Conservation (phyloP, 2,113 vertebrate species). For the Danionella cerebrum region DNA sequence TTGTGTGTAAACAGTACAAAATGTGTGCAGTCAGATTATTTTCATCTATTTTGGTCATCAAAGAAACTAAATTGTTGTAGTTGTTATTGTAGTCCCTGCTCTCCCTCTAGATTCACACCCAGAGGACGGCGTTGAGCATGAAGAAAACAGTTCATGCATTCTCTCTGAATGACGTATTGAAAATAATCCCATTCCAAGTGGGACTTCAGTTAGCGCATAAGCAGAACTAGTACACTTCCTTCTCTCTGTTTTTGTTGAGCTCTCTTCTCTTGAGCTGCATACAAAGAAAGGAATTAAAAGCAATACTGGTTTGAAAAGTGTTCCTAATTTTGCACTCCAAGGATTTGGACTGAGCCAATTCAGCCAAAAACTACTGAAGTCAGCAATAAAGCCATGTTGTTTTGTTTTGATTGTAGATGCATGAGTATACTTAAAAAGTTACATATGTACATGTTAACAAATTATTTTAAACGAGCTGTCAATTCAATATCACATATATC, state of each 20-base stretch:
- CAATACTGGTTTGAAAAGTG: neutral
- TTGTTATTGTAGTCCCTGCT: slow-evolving; percentile 38
- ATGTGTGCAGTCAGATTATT: slow-evolving; percentile 44
- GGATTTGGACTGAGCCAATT: slow-evolving; percentile 17
- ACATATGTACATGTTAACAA: too few relatives aligned
- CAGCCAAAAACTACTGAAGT: slow-evolving; percentile 25
- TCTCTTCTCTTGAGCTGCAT: slow-evolving; percentile 4
- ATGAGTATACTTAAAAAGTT: too few relatives aligned
- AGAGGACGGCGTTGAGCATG: slow-evolving; percentile 26
- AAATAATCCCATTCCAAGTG: slow-evolving; percentile 37
- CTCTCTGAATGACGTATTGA: slow-evolving; percentile 40
- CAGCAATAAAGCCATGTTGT: neutral
- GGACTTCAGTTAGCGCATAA: slow-evolving; percentile 43
- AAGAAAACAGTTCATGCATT: slow-evolving; percentile 41
- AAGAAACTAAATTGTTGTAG: slow-evolving; percentile 45
- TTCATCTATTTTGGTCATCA: slow-evolving; percentile 52
- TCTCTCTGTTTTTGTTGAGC: neutral
- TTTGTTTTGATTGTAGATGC: neutral
- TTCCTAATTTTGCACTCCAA: neutral
- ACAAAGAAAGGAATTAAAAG: slow-evolving; percentile 10
- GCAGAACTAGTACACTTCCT: slow-evolving; percentile 11
- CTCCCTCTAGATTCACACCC: slow-evolving; percentile 38
- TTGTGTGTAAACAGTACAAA: slow-evolving; percentile 34
- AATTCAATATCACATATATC: neutral
- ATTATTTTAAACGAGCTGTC: neutral